Percentiles rank a stretch among this genome's conserved stretches.
phyloP scores from a whole-genome alignment of 2,888 invertebrate genomes.

The Anticlea derivata region DNA sequence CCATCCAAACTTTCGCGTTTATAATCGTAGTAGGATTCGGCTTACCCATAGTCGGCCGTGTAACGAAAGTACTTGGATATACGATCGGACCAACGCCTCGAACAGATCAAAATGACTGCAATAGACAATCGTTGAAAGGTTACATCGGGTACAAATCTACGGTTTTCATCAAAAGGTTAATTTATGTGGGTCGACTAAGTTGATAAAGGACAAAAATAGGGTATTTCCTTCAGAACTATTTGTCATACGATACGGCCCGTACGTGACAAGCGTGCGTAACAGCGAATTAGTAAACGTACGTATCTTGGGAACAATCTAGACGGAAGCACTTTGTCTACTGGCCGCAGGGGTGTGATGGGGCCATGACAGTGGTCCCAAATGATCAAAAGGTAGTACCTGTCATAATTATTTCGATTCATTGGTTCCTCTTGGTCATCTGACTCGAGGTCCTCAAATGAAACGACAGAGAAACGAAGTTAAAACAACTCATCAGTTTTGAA shows the following conservation, averaged over 20 bases:
- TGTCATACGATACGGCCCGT: constrained; percentile 55
- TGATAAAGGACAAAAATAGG: constrained; percentile 39
- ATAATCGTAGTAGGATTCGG: too few relatives aligned
- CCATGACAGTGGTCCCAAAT: constrained; percentile 8
- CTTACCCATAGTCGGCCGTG: too few relatives aligned
- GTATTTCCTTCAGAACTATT: constrained; percentile 39
- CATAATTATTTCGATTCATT: too few relatives aligned
- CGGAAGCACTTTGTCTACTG: constrained; percentile 48
- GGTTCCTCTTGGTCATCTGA: neutral
- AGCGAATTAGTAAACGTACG: constrained; percentile 56
- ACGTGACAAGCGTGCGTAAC: constrained; percentile 57
- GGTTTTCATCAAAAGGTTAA: constrained; percentile 35
- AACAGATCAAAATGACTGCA: neutral
- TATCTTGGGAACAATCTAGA: constrained; percentile 55
- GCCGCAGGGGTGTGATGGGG: constrained; percentile 39
- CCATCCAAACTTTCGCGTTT: too few relatives aligned
- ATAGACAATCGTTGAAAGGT: constrained; percentile 18
- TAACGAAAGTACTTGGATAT: too few relatives aligned
- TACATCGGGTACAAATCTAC: constrained; percentile 26
- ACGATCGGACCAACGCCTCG: neutral
- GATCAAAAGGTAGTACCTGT: neutral
- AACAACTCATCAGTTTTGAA: too few relatives aligned
- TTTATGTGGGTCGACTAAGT: constrained; percentile 38
- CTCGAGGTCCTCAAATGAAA: too few relatives aligned
- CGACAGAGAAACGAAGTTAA: too few relatives aligned